Evolutionary conservation across 2,113 vertebrate genomes (phyloP).

Genomic region (Erythrocercus mccallii): DNA sequence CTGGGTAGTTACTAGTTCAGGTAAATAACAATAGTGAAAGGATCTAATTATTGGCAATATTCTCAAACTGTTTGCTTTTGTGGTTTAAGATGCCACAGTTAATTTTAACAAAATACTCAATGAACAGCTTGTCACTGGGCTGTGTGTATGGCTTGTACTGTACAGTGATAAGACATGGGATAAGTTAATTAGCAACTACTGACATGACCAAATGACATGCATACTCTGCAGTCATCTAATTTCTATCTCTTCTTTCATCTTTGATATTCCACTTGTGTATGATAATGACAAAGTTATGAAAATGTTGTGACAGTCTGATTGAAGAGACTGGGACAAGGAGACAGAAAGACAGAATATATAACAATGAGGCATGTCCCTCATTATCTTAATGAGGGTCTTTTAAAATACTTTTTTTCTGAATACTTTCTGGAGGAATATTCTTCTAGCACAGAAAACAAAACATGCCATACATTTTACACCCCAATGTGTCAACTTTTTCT

Average conservation of each 20-base stretch:
- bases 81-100: background rate
- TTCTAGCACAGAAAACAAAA: background rate
- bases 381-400: background rate
- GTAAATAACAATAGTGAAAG: background rate
- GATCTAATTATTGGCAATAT: background rate
- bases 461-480: background rate
- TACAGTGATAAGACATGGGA: background rate
- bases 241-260: constrained; percentile 18
- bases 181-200: constrained; percentile 35
- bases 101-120: background rate
- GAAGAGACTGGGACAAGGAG: constrained; percentile 13
- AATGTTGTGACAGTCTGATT: constrained; percentile 38
- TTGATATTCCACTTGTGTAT: constrained; percentile 4
- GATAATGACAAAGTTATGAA: constrained; percentile 39
- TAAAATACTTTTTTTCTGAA: background rate
- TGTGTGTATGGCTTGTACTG: background rate
- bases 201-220: constrained; percentile 24
- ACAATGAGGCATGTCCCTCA: background rate
- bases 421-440: background rate
- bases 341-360: background rate
- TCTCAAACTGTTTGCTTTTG: background rate
- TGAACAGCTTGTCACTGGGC: background rate
- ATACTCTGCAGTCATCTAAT: background rate
- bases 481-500: background rate
- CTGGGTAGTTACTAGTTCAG: background rate